Conservation (phyloP, 2,797 vertebrate genomes). For the Lepilemur ruficaudatus region DNA sequence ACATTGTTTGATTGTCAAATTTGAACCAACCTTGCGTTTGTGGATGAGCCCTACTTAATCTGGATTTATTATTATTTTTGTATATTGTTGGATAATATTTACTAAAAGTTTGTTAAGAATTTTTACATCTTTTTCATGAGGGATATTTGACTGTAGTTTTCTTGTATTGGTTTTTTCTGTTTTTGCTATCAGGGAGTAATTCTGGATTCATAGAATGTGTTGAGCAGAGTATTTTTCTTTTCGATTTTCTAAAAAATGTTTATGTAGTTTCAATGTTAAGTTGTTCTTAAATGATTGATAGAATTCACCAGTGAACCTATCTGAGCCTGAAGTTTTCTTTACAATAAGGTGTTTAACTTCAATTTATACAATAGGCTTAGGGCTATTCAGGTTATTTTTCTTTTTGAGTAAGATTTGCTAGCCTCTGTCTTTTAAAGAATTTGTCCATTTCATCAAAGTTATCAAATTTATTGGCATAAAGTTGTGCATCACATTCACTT, state of each 20-base stretch:
- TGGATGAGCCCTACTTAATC: background rate
- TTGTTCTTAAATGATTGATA: background rate
- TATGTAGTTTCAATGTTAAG: background rate
- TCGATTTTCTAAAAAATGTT: background rate
- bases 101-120: background rate
- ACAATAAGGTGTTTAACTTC: background rate
- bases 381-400: background rate
- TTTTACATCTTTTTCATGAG: conserved; percentile 16
- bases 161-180: background rate
- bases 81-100: background rate
- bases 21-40: background rate
- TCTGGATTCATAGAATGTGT: background rate
- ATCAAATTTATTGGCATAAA: background rate
- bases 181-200: background rate
- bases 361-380: background rate
- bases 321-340: background rate
- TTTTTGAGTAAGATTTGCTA: background rate
- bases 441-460: background rate
- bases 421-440: background rate
- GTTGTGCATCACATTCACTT: background rate
- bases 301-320: background rate
- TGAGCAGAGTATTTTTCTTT: background rate
- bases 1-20: background rate
- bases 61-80: background rate
- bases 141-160: background rate